phyloP scores from a whole-genome alignment of 2,888 invertebrate species.

The Pinctada fucata region DNA sequence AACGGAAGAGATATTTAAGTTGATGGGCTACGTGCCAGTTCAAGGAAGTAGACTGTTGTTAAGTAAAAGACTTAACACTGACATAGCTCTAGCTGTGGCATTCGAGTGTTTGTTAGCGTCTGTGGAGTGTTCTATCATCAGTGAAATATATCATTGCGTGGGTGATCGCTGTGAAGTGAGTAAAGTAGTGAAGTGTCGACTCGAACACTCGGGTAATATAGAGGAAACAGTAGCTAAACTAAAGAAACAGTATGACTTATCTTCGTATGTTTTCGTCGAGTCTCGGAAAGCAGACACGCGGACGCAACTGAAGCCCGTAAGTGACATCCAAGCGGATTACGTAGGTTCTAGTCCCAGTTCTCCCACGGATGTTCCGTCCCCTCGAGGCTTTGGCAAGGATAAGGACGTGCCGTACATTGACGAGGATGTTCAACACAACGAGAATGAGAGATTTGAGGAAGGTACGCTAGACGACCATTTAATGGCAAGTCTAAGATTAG shows the following conservation, averaged over 20 bases:
- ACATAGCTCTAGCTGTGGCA: conserved; percentile 46
- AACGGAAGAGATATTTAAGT: conserved; percentile 49
- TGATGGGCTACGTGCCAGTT: conserved; percentile 52
- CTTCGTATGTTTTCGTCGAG: not conserved
- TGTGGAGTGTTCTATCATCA: conserved; percentile 53
- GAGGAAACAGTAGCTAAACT: conserved; percentile 32
- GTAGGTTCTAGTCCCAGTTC: not conserved
- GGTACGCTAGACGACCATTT: conserved; percentile 61
- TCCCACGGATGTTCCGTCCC: not conserved
- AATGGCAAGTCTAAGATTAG: conserved; percentile 54
- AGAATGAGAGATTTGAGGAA: conserved; percentile 44
- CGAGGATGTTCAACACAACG: conserved; percentile 43
- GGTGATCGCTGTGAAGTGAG: conserved; percentile 28
- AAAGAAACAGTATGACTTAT: not conserved
- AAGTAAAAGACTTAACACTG: conserved; percentile 34
- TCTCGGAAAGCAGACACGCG: not conserved
- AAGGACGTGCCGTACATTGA: conserved; percentile 40
- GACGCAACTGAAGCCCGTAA: not conserved
- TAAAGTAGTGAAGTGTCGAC: conserved; percentile 44
- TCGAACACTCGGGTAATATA: conserved; percentile 39
- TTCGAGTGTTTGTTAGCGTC: conserved; percentile 61
- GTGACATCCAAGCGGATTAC: not conserved
- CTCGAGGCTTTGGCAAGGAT: not conserved
- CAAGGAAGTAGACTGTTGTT: conserved; percentile 40
- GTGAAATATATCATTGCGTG: conserved; percentile 38